Evolutionary conservation across 2,113 vertebrate species (phyloP).

Genomic region (Protobothrops mucrosquamatus): DNA sequence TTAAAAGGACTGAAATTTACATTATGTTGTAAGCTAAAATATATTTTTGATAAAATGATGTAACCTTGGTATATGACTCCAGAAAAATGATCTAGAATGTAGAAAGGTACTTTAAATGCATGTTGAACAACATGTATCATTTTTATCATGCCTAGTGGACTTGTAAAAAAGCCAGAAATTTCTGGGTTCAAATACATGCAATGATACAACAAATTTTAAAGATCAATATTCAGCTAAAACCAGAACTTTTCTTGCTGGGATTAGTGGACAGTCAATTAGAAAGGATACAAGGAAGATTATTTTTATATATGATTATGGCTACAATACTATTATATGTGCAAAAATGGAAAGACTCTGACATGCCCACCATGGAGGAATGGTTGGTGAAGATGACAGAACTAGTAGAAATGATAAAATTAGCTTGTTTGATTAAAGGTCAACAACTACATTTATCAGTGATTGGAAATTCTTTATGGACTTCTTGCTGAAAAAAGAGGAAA

Average conservation of each 20-base stretch:
- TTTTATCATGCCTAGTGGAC: not conserved
- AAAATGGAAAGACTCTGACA: not conserved
- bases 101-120: not conserved
- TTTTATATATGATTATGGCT: not conserved
- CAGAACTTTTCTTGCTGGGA: not conserved
- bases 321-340: not conserved
- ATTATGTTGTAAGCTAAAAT: not conserved
- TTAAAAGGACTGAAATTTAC: not conserved
- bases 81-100: not conserved
- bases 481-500: not conserved
- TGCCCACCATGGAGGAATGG: not conserved
- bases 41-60: not conserved
- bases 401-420: not conserved
- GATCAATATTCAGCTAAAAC: not conserved
- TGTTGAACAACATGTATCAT: not conserved
- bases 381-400: not conserved
- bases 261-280: not conserved
- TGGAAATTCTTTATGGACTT: not conserved
- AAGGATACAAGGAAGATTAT: not conserved
- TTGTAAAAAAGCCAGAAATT: not conserved
- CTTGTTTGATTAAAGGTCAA: not conserved
- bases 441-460: not conserved
- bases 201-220: not conserved
- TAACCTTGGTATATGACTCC: not conserved
- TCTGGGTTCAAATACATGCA: not conserved